Base-by-base conservation (phyloP, 2,113 vertebrate genomes). In the Ascaphus truei region DNA sequence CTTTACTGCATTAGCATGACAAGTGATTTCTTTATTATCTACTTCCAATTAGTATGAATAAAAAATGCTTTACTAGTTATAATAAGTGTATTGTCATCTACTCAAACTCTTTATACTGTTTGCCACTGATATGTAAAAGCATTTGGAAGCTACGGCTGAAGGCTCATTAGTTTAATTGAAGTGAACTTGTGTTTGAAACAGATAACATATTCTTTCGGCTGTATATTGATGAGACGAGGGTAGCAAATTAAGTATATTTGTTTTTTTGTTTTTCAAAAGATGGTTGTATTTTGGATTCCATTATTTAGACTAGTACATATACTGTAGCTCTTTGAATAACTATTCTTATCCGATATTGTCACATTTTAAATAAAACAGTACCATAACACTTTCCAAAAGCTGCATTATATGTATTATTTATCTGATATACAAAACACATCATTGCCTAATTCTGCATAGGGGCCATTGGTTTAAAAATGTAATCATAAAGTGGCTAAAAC, bases 161-260 rank as follows among this genome's bases (percentile, higher is more conserved):
- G 55, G 48, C 71, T 81, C 76, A 80, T 76, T 76, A 80, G 58
- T 83, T 83, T 77, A 79, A 87, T 81, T 86, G 84, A 82, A 85
- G 86, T 83, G 73, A 79, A 62, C 59, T 80, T 48, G 71, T 87
- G 77, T 87, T 83, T 81, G 77, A 86, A 83, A 77, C 33, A 84
- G 79, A 83, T 85, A 86, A 83, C 75, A 39, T 59, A 80, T 87
- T 76, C 76, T 79, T 84, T 83, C 61, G 76, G 52, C 57, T 83
- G 78, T 76, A 78, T 84, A 84, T 78, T 81, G 71, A 74, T 72
- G 66, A 79, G 62, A 58, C 79, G 78, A 80, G 80, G 80, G 58
- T 34, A 80, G 82, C 65, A 59, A 69, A 81, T 57, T 37, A 57
- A 41, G 18, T 48, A 22, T 2, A 53, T 30, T 68, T 29, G 5